Base-by-base conservation (phyloP, 2,797 vertebrate species). In the Euphonia xanthogaster region DNA sequence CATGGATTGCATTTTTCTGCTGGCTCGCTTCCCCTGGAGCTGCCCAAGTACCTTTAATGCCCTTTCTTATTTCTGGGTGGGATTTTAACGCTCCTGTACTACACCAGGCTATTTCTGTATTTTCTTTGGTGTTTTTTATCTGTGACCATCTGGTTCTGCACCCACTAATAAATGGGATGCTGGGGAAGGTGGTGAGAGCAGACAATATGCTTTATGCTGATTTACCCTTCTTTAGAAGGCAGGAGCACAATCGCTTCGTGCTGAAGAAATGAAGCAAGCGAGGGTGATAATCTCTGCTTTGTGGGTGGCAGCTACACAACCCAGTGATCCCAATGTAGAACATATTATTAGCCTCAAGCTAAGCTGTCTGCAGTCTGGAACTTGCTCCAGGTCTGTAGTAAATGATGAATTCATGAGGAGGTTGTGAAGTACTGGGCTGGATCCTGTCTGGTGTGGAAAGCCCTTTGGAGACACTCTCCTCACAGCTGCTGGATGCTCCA, bases 281-380 rank as follows among this genome's bases (percentile, higher is more conserved):
- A 30, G 71, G 79, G 79, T 0, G 24, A 58, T 82, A 74, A 61
- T 71, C 60, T 89, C 21, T 53, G 9, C 58, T 47, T 40, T 47
- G 78, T 89, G 84, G 88, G 75, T 70, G 94, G 78, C 91, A 89
- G 96, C 94, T 86, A 80, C 86, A 70, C 85, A 67, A 28, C 31
- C n/a, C 86, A 25, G 33, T 10, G 76, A 90, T 88, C 74, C 73
- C 66, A 50, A 11, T 9, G 10, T 0, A 6, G 9, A 66, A 76
- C 6, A 0, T 71, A 15, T 87, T 76, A 51, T 75, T 88, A 67
- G 71, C 75, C 63, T 87, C 66, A 21, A 79, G 71, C 24, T 50
- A 80, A 55, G 79, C 70, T 78, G 83, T 70, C 53, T 88, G 87
- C 85, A 93, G 87, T 77, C 88, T 81, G 83, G 51, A 80, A 14